These are phyloP conservation scores for Parnassius mnemosyne DNA, from an alignment of 2,888 invertebrate species.

Conservation along the genomic window DNA sequence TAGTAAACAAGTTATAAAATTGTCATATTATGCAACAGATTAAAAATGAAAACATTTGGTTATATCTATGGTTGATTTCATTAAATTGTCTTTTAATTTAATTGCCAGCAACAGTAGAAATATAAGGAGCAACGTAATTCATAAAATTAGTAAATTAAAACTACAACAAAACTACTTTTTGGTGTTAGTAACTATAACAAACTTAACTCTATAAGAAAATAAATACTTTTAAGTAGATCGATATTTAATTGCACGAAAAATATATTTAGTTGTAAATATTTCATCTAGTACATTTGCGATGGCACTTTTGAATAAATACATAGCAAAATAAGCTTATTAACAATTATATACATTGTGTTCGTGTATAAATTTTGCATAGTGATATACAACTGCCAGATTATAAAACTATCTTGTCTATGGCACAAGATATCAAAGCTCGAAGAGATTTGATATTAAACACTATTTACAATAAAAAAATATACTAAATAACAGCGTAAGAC, in stretches of 20 bases:
- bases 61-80: conserved; percentile 20
- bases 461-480: conserved; percentile 54
- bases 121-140: conserved; percentile 30
- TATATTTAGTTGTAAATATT: conserved; percentile 36
- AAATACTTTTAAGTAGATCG: conserved; percentile 61
- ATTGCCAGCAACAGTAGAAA: conserved; percentile 13
- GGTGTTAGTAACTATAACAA: conserved; percentile 76
- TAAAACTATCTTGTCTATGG: conserved; percentile 58
- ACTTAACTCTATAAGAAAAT: conserved; percentile 59
- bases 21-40: conserved; percentile 19
- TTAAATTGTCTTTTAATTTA: conserved; percentile 11
- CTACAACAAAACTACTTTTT: conserved; percentile 66
- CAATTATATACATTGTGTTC: conserved; percentile 41
- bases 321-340: conserved; percentile 60
- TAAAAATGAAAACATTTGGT: conserved; percentile 20
- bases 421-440: conserved; percentile 65
- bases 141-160: conserved; percentile 51
- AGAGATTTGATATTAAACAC: conserved; percentile 50
- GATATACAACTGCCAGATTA: conserved; percentile 41
- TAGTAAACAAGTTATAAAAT: conserved; percentile 10
- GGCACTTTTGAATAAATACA: conserved; percentile 70
- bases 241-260: conserved; percentile 60
- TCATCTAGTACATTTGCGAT: conserved; percentile 43
- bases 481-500: conserved; percentile 10
- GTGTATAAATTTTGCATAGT: conserved; percentile 43